Evolutionary conservation across 2,888 invertebrate species (phyloP).

Genomic region (Plemyria rubiginata): DNA sequence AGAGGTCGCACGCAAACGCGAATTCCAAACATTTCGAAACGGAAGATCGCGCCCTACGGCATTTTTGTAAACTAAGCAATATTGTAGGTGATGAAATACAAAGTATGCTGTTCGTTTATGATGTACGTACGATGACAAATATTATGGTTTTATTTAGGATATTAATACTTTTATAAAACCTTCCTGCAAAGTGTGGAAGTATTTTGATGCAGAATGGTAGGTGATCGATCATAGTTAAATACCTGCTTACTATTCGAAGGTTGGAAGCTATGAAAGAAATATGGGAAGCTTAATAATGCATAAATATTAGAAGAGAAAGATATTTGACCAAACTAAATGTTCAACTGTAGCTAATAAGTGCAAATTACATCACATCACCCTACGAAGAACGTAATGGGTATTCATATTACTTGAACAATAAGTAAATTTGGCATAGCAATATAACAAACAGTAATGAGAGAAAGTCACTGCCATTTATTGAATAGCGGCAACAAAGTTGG

Average conservation of each 20-base stretch:
- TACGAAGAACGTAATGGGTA: not conserved
- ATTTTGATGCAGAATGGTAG: too few relatives aligned
- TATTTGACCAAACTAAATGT: not conserved
- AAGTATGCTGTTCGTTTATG: conserved; percentile 7
- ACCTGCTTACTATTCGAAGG: too few relatives aligned
- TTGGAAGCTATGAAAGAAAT: too few relatives aligned
- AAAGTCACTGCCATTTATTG: conserved; percentile 27
- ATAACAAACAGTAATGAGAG: conserved; percentile 22
- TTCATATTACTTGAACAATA: conserved; percentile 1
- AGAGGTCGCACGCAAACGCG: conserved; percentile 31
- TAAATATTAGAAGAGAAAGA: too few relatives aligned
- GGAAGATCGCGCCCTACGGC: conserved; percentile 39
- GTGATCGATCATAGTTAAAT: too few relatives aligned
- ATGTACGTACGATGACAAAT: conserved; percentile 12
- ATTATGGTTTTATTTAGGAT: conserved; percentile 8
- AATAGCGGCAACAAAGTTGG: conserved; percentile 30
- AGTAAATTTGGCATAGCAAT: conserved; percentile 24
- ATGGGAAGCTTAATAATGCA: too few relatives aligned
- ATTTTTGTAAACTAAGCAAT: conserved; percentile 33
- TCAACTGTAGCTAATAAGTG: conserved; percentile 13
- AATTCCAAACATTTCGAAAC: conserved; percentile 41
- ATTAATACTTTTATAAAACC: not conserved
- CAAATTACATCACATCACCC: conserved; percentile 7
- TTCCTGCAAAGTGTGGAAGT: not conserved
- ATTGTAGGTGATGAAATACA: conserved; percentile 22